Evolutionary conservation across 2,888 invertebrate genomes (phyloP).

Genomic region (Drosophila phalerata): DNA sequence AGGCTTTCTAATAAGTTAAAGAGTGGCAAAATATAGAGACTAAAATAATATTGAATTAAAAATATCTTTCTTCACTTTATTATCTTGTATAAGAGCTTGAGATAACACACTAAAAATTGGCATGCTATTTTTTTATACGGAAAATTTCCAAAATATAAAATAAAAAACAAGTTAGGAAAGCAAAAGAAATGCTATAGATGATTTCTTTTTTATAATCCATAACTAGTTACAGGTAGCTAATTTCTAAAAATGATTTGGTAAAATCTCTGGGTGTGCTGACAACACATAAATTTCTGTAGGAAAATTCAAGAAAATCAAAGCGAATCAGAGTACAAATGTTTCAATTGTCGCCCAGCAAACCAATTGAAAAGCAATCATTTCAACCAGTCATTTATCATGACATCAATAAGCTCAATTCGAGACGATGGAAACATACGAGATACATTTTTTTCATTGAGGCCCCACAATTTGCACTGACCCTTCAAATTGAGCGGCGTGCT

Average conservation of each 20-base stretch:
- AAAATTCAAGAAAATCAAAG: constrained; percentile 33
- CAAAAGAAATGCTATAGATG: neutral
- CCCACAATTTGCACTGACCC: constrained; percentile 43
- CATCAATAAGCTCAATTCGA: constrained; percentile 50
- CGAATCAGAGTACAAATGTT: constrained; percentile 39
- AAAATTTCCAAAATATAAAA: too few relatives aligned
- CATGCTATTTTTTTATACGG: too few relatives aligned
- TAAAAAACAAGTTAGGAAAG: neutral
- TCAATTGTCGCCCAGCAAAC: constrained; percentile 41
- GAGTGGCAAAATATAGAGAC: too few relatives aligned
- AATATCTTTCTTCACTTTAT: too few relatives aligned
- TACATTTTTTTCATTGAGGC: constrained; percentile 16
- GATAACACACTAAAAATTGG: too few relatives aligned
- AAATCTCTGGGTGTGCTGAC: neutral
- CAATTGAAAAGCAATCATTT: constrained; percentile 53
- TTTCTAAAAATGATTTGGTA: neutral
- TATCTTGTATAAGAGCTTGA: too few relatives aligned
- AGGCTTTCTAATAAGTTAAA: too few relatives aligned
- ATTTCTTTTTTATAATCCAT: neutral
- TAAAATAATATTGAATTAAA: too few relatives aligned
- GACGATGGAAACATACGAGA: constrained; percentile 22
- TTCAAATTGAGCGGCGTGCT: constrained; percentile 42
- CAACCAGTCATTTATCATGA: constrained; percentile 24
- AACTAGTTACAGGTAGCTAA: neutral
- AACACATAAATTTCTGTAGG: neutral